Base-by-base conservation (phyloP, 2,888 invertebrate genomes). In the Spilosoma lubricipeda region DNA sequence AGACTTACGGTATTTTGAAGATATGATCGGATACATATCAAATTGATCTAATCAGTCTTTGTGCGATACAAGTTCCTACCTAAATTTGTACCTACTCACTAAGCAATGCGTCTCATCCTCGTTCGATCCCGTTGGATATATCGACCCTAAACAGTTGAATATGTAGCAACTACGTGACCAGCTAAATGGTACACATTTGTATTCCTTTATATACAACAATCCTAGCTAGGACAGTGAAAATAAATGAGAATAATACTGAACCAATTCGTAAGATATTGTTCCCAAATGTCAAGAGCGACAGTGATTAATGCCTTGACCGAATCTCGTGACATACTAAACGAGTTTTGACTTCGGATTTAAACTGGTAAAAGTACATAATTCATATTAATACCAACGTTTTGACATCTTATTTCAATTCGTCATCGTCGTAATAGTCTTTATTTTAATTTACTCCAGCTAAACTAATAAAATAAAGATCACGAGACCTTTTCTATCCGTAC, bases 271-370 rank as follows among this genome's bases (percentile, higher is more conserved):
- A 70, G 39, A 63, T 70, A 70, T 70, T 70, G 70, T 70, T 70
- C 63, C 63, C 42, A 63, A 70, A 59, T 78, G 76, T 75, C 83
- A 48, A 33, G 68, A 36, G 2, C 15, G 81, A 78, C 81, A 39
- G 71, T 80, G 83, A 82, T 52, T 75, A 82, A 82, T 70, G 63
- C 15, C 75, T 68, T 18, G 23, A 52, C 20, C 20, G 63, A 76
- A 68, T 42, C 70, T 82, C 71, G 74, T 74, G 75, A 76, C 74
- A 36, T 36, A 36, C 23, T 33, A 42, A 67, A 72, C 59, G 45
- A 73, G n/a, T 63, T 68, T 68, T 73, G 45, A 73, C 63, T 68
- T 45, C 42, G 27, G 42, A 72, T 72, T 72, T 23, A 67, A 56
- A 72, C 52, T 59, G 30, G 42, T 67, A 30, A n/a, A 67, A 67